Evolutionary conservation across 2,797 vertebrate genomes (phyloP).

Genomic region (Rachycentron canadum): DNA sequence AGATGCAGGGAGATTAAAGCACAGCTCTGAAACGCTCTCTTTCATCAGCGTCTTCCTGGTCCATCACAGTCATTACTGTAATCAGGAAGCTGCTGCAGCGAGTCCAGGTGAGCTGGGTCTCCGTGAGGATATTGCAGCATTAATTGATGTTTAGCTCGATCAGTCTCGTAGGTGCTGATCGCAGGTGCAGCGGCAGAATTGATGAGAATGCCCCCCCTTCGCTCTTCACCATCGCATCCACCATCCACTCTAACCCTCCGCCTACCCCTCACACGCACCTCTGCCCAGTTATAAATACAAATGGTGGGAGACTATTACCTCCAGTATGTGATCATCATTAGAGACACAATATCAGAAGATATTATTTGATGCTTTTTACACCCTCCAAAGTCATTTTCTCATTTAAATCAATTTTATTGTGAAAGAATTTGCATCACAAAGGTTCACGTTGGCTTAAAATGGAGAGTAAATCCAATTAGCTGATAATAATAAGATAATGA

Average conservation of each 20-base stretch:
- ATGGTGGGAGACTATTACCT: not conserved
- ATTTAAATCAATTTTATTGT: not conserved
- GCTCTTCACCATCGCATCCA: slow-evolving; percentile 37
- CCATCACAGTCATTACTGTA: slow-evolving; percentile 36
- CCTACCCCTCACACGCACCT: slow-evolving; percentile 10
- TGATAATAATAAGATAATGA: not conserved
- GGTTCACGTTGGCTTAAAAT: not conserved
- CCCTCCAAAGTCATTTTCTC: not conserved
- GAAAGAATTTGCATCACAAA: not conserved
- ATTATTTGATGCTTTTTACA: not conserved
- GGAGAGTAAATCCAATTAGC: not conserved
- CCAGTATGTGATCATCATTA: slow-evolving; percentile 14
- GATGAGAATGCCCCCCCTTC: slow-evolving; percentile 52
- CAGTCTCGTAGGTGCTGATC: slow-evolving; percentile 73
- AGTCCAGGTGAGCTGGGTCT: slow-evolving; percentile 51
- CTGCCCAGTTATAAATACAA: slow-evolving; percentile 15
- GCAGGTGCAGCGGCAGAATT: slow-evolving; percentile 60
- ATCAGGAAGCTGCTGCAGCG: slow-evolving; percentile 44
- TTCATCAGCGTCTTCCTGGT: slow-evolving; percentile 33
- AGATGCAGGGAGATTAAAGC: slow-evolving; percentile 8
- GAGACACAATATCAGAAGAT: not conserved
- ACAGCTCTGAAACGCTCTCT: not conserved
- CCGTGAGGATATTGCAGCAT: slow-evolving; percentile 56
- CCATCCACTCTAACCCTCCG: not conserved
- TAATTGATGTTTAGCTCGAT: slow-evolving; percentile 77